phyloP scores from a whole-genome alignment of 2,113 vertebrate genomes.

The Plectropomus leopardus region DNA sequence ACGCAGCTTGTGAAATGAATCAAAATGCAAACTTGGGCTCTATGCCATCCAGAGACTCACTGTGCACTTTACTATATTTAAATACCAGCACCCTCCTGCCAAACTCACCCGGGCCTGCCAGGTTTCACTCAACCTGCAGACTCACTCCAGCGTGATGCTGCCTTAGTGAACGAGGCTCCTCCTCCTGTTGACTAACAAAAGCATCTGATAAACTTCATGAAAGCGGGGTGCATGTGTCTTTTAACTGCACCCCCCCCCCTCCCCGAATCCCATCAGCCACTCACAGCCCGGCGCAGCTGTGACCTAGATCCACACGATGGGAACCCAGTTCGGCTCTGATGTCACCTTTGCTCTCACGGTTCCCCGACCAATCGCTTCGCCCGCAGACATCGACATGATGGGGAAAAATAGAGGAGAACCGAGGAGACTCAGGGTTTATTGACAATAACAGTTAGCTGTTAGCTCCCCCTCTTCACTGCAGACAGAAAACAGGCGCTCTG shows the following conservation, averaged over 20 bases:
- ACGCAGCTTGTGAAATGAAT: neutral
- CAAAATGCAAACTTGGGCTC: neutral
- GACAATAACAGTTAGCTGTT: conserved; percentile 53
- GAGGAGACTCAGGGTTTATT: conserved; percentile 43
- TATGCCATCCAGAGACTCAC: neutral
- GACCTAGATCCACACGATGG: conserved; percentile 65
- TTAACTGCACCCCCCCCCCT: neutral
- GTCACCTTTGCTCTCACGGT: conserved; percentile 70
- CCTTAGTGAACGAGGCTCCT: conserved; percentile 5
- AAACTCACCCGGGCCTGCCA: neutral
- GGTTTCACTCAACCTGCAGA: neutral
- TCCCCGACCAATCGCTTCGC: conserved; percentile 44
- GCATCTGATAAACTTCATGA: conserved; percentile 21
- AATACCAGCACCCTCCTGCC: neutral
- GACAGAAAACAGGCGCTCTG: conserved; percentile 52
- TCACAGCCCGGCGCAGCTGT: conserved; percentile 50
- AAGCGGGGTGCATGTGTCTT: conserved; percentile 10
- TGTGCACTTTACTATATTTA: neutral
- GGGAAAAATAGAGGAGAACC: conserved; percentile 38
- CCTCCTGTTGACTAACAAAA: conserved; percentile 18
- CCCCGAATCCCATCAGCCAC: conserved; percentile 18
- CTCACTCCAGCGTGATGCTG: neutral
- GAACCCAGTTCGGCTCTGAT: conserved; percentile 51
- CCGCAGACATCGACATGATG: conserved; percentile 32
- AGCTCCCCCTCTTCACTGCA: conserved; percentile 7